phyloP scores from a whole-genome alignment of 2,888 invertebrate species.

The Eupithecia exiguata region DNA sequence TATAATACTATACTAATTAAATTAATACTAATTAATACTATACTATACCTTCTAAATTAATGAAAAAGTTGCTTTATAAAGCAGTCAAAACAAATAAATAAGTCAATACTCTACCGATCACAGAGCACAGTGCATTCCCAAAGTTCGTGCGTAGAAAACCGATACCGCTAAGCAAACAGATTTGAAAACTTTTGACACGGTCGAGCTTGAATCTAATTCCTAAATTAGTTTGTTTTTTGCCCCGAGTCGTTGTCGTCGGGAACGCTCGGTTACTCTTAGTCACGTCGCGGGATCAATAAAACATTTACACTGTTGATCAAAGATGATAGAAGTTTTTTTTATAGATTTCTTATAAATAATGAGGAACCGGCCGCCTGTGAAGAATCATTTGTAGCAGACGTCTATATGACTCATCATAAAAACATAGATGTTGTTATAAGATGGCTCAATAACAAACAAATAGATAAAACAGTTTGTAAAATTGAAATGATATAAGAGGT shows the following conservation, averaged over 20 bases:
- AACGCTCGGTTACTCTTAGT: slow-evolving; percentile 69
- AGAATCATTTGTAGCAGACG: slow-evolving; percentile 31
- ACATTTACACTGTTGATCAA: slow-evolving; percentile 49
- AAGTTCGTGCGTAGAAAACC: slow-evolving; percentile 79
- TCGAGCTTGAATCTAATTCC: slow-evolving; percentile 70
- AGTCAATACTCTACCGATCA: slow-evolving; percentile 48
- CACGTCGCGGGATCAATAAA: slow-evolving; percentile 62
- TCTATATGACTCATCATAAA: slow-evolving; percentile 28
- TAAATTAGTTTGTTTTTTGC: slow-evolving; percentile 80
- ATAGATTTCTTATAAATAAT: slow-evolving; percentile 29
- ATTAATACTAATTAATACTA: no score
- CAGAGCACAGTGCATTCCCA: slow-evolving; percentile 59
- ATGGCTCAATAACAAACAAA: background rate
- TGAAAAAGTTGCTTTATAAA: background rate
- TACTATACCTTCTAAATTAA: background rate
- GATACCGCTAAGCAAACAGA: slow-evolving; percentile 72
- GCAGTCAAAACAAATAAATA: background rate
- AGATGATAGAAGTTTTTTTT: slow-evolving; percentile 35
- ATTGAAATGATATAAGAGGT: slow-evolving; percentile 42
- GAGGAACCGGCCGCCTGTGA: slow-evolving; percentile 35
- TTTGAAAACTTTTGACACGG: slow-evolving; percentile 69
- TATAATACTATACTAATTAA: no score
- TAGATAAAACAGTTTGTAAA: background rate
- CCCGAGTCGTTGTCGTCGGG: slow-evolving; percentile 49
- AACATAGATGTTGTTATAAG: slow-evolving; percentile 1